Percentiles rank a stretch among this genome's conserved stretches.
These are phyloP conservation scores for Ornithoptera priamus DNA, from an alignment of 2,888 invertebrate genomes.

Conservation along the genomic window DNA sequence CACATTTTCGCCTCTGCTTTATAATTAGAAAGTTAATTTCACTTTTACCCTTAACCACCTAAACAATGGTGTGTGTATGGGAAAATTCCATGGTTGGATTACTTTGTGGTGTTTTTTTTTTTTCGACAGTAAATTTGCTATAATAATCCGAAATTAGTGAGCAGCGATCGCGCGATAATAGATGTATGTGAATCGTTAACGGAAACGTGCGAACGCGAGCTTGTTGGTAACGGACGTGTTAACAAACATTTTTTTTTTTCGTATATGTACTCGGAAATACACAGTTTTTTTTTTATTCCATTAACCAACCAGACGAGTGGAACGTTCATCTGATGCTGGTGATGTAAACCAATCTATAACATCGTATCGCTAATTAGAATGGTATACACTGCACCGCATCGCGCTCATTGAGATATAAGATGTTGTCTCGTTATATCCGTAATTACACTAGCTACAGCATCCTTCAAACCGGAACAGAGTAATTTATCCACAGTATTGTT, in stretches of 20 bases:
- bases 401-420: no score
- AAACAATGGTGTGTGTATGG: slow-evolving; percentile 35
- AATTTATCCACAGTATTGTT: no score
- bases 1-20: slow-evolving; percentile 23
- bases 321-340: no score
- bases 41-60: slow-evolving; percentile 20
- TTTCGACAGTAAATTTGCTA: slow-evolving; percentile 25
- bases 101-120: slow-evolving; percentile 23
- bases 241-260: not conserved
- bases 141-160: slow-evolving; percentile 22
- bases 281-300: no score
- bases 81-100: slow-evolving; percentile 29
- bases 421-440: no score
- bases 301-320: no score
- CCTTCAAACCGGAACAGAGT: no score
- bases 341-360: no score
- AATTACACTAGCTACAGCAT: no score
- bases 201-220: slow-evolving; percentile 16
- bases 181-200: not conserved
- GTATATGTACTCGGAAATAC: not conserved
- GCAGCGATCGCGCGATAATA: slow-evolving; percentile 1
- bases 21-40: slow-evolving; percentile 35
- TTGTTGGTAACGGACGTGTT: not conserved
- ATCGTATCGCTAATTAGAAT: no score
- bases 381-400: no score